A percentile compares a stretch with the other conserved stretches of the same genome.
Conservation (phyloP, 2,113 vertebrate species). For the Ptilonorhynchus violaceus region DNA sequence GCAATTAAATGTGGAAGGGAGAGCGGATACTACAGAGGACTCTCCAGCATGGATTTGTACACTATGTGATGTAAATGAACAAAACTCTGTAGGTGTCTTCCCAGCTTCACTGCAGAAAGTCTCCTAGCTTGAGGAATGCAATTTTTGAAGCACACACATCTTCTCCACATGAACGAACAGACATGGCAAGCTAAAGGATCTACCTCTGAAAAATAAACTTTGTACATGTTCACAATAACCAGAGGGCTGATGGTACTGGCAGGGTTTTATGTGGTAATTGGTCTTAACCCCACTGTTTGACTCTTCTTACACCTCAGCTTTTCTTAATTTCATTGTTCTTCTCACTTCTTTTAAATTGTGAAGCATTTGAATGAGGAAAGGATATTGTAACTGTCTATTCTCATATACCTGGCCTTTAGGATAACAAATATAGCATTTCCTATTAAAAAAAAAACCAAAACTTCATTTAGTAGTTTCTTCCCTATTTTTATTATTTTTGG, state of each 20-base stretch:
- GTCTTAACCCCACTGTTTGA: background rate
- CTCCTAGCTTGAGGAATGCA: background rate
- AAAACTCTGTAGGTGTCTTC: background rate
- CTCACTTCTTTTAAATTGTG: background rate
- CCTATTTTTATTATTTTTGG: background rate
- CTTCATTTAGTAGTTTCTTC: background rate
- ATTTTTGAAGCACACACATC: background rate
- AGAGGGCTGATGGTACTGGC: background rate
- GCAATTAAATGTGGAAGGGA: background rate
- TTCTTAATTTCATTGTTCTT: background rate
- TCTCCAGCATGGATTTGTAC: background rate
- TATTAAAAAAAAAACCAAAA: background rate
- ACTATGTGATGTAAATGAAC: background rate
- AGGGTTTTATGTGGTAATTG: background rate
- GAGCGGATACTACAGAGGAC: background rate
- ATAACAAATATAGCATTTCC: background rate
- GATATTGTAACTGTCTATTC: background rate
- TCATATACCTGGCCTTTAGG: background rate
- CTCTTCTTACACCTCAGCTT: background rate
- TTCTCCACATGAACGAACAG: background rate
- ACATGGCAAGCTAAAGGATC: background rate
- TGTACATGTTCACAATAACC: background rate
- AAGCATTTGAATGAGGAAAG: background rate
- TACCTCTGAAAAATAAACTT: background rate
- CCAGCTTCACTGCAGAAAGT: background rate